Evolutionary conservation across 2,113 vertebrate genomes (phyloP).

Genomic region (Orcinus orca): DNA sequence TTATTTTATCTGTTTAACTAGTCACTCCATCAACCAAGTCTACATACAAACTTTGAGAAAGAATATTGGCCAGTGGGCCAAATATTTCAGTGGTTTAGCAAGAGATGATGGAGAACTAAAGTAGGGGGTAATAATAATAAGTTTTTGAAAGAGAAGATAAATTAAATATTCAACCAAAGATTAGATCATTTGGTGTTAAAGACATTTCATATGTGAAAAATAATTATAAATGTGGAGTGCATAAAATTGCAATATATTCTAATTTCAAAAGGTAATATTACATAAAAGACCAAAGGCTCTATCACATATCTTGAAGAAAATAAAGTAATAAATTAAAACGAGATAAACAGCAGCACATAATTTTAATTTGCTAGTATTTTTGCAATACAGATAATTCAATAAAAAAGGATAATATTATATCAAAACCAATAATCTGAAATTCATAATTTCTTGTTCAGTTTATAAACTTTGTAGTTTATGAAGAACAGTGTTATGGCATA

Average conservation of each 20-base stretch:
- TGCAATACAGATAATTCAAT: neutral
- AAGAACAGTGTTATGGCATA: neutral
- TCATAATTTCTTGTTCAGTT: slow-evolving; percentile 40
- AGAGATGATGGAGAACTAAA: neutral
- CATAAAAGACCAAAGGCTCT: neutral
- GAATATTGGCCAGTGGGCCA: neutral
- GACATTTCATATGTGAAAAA: neutral
- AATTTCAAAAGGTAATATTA: slow-evolving; percentile 38
- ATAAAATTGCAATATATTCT: neutral
- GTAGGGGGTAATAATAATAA: neutral
- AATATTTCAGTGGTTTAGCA: neutral
- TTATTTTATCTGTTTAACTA: neutral
- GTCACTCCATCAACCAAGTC: neutral
- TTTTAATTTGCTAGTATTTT: slow-evolving; percentile 30
- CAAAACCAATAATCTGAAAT: slow-evolving; percentile 38
- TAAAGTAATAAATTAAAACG: slow-evolving; percentile 30
- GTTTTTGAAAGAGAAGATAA: neutral
- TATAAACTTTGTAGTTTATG: neutral
- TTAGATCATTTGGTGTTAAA: neutral
- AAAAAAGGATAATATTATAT: neutral
- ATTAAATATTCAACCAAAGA: neutral
- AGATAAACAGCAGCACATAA: neutral
- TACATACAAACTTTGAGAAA: neutral
- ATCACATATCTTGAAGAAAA: neutral
- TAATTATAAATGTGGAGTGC: neutral